Base-by-base conservation (phyloP, 2,113 vertebrate genomes). In the Platichthys flesus region DNA sequence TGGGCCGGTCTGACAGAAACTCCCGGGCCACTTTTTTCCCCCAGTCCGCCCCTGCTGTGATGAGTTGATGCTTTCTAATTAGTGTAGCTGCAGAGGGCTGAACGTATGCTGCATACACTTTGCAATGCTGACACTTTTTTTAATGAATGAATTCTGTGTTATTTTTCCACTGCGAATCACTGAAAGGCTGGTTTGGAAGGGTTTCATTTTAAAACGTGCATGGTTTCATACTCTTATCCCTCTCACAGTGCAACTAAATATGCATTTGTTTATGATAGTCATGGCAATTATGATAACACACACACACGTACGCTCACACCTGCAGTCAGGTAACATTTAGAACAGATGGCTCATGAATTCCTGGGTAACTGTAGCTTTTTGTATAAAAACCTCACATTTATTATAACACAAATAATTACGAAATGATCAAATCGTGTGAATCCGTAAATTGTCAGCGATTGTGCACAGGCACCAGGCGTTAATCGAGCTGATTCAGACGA, bases 131-230 rank as follows among this genome's bases (percentile, higher is more conserved):
- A 51, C 14, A 16, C 47, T 51, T 51, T 15, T 47, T 51, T 51
- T 51, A n/a, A n/a, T 49, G 61, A 7, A 31, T 9, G 51, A 5
- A 40, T 51, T 51, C 47, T 51, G 16, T 51, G 15, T 51, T 18
- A 51, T 51, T 18, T 51, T 51, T 20, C 16, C 47, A 7, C 16
- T 18, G 45, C 47, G 2, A 42, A 42, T 42, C 40, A 71, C 4
- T 58, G 57, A 62, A 26, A 62, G 21, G 1, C 7, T 31, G 31
- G 24, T 28, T 64, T 37, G 5, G 45, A 61, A 55, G 51, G 15
- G 20, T 49, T 68, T 68, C 35, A 37, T 73, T 14, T 73, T 60
- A 58, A 42, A 42, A 51, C 18, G 16, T 13, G 24, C 61, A 73
- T 54, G 52, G 23, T 15, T 63, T 37, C 8, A 18, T 2, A 40